Base-by-base conservation (phyloP, 2,888 invertebrate species). In the Rhagium mordax region DNA sequence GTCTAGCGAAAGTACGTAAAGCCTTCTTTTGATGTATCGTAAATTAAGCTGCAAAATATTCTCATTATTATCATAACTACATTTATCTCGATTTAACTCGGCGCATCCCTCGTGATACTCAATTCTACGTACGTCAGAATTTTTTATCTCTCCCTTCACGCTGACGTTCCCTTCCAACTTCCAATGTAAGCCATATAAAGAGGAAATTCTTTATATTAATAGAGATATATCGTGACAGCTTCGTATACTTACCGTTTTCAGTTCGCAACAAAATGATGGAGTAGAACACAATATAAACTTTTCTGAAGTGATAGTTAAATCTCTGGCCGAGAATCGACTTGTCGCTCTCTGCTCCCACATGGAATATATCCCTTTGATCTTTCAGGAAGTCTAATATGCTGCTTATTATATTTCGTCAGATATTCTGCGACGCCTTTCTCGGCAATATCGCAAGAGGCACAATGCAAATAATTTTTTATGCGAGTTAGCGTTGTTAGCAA, bases 151-250 rank as follows among this genome's bases (percentile, higher is more conserved):
- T 5, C 59, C 18, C 33, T 33, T 41, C 10, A 33, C 8, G 59
- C 18, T 33, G 59, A 33, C 29, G 59, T 33, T 33, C 18, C 59
- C 59, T 33, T 16, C 33, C 59, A 33, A 18, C 16, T 29, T 33
- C 8, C 10, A 33, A 27, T 33, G 53, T 16, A 13, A 13, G n/a
- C 33, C 20, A 20, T 8, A 33, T 33, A 59, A n/a, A 20, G 55
- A 27, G 55, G 55, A 57, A 57, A 27, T n/a, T 24, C 24, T 57
- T 57, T 57, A 57, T 57, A 57, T 57, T 57, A 57, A 57, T 24
- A 24, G 27, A 33, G 59, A 33, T 59, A 33, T 59, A 59, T 59
- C 59, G 13, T 20, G 59, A 59, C 59, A 59, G 59, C 33, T 33
- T 33, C 24, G 16, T 33, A 33, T 59, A 29, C 33, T 24, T 24